Conservation (phyloP, 2,113 vertebrate species). For the Azemiops feae region DNA sequence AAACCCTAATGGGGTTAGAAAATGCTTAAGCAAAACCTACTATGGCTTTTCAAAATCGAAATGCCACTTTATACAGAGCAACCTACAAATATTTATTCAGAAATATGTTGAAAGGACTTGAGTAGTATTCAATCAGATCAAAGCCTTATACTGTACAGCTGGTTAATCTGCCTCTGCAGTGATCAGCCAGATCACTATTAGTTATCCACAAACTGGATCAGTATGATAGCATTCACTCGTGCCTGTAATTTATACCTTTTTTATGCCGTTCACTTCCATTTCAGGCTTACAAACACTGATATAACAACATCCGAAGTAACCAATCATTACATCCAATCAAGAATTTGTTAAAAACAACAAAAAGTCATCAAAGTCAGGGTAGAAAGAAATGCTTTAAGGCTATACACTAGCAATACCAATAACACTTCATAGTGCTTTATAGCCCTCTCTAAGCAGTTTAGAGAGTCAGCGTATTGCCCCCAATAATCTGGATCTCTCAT, state of each 20-base stretch:
- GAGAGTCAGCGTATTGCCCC: not conserved
- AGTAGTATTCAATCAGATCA: not conserved
- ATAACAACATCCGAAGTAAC: not conserved
- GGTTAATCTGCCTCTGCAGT: not conserved
- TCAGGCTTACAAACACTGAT: not conserved
- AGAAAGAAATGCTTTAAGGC: not conserved
- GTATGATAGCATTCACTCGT: too few species aligned
- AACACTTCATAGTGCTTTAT: not conserved
- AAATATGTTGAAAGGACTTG: not conserved
- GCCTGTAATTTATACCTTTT: not conserved
- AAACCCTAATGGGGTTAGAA: rapidly evolving
- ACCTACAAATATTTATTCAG: not conserved
- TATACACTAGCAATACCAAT: not conserved
- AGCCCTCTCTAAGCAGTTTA: not conserved
- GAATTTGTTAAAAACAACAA: not conserved
- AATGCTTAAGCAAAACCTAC: rapidly evolving
- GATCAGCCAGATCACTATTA: not conserved
- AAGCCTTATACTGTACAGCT: not conserved
- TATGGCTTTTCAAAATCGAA: rapidly evolving
- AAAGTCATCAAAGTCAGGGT: not conserved
- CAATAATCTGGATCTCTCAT: not conserved
- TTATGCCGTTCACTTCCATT: not conserved
- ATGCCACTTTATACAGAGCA: not conserved
- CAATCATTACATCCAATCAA: not conserved
- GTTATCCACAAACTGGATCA: not conserved